phyloP scores from a whole-genome alignment of 2,797 vertebrate species.

The Phalloptychus januarius region DNA sequence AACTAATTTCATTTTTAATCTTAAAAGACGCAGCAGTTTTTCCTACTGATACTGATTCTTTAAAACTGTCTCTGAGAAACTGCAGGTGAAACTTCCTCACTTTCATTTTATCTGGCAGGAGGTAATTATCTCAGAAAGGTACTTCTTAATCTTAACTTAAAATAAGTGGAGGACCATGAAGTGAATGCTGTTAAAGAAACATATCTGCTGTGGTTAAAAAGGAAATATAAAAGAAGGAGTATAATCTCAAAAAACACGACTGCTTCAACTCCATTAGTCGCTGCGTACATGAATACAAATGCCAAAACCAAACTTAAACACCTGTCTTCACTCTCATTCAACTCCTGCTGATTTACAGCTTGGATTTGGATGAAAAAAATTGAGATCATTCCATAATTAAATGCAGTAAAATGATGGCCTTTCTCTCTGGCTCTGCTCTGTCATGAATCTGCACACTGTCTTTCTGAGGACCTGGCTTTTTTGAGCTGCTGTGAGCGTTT shows the following conservation, averaged over 20 bases:
- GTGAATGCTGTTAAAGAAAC: slow-evolving; percentile 16
- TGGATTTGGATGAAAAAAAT: slow-evolving; percentile 47
- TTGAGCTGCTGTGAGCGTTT: slow-evolving; percentile 54
- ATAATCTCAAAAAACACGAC: slow-evolving; percentile 16
- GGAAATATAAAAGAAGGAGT: slow-evolving; percentile 7
- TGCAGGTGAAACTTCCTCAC: not conserved
- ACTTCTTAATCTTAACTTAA: not conserved
- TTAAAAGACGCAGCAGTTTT: not conserved
- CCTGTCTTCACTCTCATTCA: slow-evolving; percentile 41
- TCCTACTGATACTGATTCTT: not conserved
- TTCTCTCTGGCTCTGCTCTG: slow-evolving; percentile 19
- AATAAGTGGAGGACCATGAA: not conserved
- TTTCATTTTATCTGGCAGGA: not conserved
- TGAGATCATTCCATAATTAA: slow-evolving; percentile 59
- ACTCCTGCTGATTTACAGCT: slow-evolving; percentile 55
- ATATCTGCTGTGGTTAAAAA: not conserved
- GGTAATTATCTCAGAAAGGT: not conserved
- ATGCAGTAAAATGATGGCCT: slow-evolving; percentile 48
- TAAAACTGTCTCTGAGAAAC: not conserved
- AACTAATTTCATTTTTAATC: not conserved
- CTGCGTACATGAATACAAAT: slow-evolving; percentile 43
- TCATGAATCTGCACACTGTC: slow-evolving; percentile 15
- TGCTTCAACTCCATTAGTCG: slow-evolving; percentile 12
- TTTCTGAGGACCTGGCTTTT: slow-evolving; percentile 29
- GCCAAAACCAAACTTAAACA: slow-evolving; percentile 47